Evolutionary conservation across 2,113 vertebrate species (phyloP).

Genomic region (Anseranas semipalmata): DNA sequence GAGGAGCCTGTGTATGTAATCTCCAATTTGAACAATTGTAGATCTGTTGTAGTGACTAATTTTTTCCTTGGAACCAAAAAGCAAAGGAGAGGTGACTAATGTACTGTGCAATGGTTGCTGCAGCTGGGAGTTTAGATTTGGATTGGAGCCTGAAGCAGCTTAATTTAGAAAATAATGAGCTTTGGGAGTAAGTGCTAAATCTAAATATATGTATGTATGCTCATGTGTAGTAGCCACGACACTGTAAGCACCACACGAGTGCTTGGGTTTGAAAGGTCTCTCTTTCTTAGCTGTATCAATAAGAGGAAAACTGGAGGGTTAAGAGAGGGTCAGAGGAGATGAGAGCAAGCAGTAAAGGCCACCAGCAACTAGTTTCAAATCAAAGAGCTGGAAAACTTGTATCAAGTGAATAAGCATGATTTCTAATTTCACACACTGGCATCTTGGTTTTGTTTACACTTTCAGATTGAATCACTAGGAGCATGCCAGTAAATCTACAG

Average conservation of each 20-base stretch:
- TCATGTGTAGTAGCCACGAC: neutral
- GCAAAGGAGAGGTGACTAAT: neutral
- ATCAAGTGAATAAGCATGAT: neutral
- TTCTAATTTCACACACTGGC: neutral
- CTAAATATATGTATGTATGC: neutral
- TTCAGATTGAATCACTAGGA: neutral
- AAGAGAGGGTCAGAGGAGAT: neutral
- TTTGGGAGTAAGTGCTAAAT: neutral
- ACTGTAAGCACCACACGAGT: neutral
- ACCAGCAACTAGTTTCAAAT: neutral
- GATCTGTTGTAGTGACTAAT: constrained; percentile 15
- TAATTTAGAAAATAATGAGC: constrained; percentile 47
- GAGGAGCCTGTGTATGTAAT: neutral
- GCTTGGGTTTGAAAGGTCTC: neutral
- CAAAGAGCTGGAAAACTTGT: neutral
- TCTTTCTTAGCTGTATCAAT: neutral
- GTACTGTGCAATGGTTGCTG: neutral
- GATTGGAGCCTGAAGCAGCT: neutral
- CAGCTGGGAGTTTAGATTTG: constrained; percentile 32
- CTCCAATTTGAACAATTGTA: neutral
- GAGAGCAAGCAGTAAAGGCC: neutral
- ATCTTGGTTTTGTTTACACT: neutral
- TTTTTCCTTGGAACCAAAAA: constrained; percentile 26
- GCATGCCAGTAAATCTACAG: neutral
- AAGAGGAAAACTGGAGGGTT: neutral